Evolutionary conservation across 2,797 vertebrate species (phyloP), one percentile per base, ranked within the genome.

Genomic region (Oceanodroma leucorhoa): DNA sequence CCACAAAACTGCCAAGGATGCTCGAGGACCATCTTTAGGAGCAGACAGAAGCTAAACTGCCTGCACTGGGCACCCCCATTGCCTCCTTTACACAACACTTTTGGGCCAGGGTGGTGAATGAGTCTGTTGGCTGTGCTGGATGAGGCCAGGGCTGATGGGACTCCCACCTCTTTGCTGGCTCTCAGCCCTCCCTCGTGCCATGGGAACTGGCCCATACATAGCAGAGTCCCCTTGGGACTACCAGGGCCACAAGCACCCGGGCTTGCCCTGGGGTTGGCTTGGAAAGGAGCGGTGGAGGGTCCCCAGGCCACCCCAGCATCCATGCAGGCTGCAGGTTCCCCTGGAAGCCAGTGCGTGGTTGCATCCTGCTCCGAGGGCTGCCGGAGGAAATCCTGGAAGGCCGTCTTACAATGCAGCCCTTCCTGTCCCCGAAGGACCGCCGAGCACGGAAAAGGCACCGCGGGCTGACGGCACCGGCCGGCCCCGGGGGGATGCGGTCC

Each of bases 381-480:
- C 89, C 2, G 54, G 88, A 96, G 95, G 96, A 98, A 97, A 93
- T 97, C 96, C 96, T 88, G 95, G 87, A 96, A 96, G 93, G 96
- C 84, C 53, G 2, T 40, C 65, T 80, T 75, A 97, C 93, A 97
- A 97, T 96, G 90, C 96, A 76, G 80, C 67, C 70, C 79, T 97
- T 97, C 96, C 83, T 65, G 93, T 92, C 62, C 51, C 92, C 29
- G 3, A 83, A 93, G 79, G 90, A 83, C 55, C 41, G 67, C 77
- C 1, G n/a, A 83, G 94, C 87, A 88, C 84, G 92, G 93, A 77
- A 96, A 95, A 92, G 90, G 50, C 95, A 57, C 80, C 27, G 16
- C 3, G 9, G 94, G 89, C 89, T 83, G 69, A 43, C 30, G 85
- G 95, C 95, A 80, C 83, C 55, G 2, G 80, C 71, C 3, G 0